phyloP scores from a whole-genome alignment of 2,113 vertebrate species.

The Carlito syrichta region DNA sequence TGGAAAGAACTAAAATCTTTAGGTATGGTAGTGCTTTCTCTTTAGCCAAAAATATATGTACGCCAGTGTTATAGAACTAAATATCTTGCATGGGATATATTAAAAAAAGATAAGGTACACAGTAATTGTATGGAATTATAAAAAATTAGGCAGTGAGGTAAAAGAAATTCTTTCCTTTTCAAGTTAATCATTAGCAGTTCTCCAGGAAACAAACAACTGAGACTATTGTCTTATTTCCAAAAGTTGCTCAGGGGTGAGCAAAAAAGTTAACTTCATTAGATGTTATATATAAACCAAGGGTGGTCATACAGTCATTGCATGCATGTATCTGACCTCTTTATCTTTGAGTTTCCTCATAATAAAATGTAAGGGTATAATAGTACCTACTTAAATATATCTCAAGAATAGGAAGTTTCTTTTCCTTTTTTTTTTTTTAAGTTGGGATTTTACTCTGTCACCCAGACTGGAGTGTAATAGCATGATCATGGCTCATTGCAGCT shows the following conservation, averaged over 20 bases:
- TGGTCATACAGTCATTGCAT: slow-evolving; percentile 42
- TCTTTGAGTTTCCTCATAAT: not conserved
- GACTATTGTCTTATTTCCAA: slow-evolving; percentile 75
- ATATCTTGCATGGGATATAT: slow-evolving; percentile 68
- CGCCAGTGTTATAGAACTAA: slow-evolving; percentile 36
- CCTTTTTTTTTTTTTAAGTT: too few relatives aligned
- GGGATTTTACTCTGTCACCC: too few relatives aligned
- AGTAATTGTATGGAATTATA: slow-evolving; percentile 63
- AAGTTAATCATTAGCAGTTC: slow-evolving; percentile 79
- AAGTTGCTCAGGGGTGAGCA: slow-evolving; percentile 64
- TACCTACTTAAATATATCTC: not conserved
- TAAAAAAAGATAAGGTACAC: slow-evolving; percentile 74
- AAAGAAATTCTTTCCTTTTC: slow-evolving; percentile 72
- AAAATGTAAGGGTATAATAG: not conserved
- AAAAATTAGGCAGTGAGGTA: slow-evolving; percentile 72
- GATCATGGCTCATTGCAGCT: too few relatives aligned
- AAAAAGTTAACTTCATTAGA: slow-evolving; percentile 74
- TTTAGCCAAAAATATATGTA: slow-evolving; percentile 66
- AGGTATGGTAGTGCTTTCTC: slow-evolving; percentile 54
- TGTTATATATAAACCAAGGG: slow-evolving; percentile 49
- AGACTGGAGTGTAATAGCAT: too few relatives aligned
- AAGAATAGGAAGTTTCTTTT: slow-evolving; percentile 53
- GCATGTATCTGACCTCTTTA: not conserved
- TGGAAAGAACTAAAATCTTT: slow-evolving; percentile 70
- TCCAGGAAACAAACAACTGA: slow-evolving; percentile 73